Percentiles rank a stretch among this genome's conserved stretches.
These are phyloP conservation scores for Rapana venosa DNA, from an alignment of 2,888 invertebrate genomes.

Conservation along the genomic window DNA sequence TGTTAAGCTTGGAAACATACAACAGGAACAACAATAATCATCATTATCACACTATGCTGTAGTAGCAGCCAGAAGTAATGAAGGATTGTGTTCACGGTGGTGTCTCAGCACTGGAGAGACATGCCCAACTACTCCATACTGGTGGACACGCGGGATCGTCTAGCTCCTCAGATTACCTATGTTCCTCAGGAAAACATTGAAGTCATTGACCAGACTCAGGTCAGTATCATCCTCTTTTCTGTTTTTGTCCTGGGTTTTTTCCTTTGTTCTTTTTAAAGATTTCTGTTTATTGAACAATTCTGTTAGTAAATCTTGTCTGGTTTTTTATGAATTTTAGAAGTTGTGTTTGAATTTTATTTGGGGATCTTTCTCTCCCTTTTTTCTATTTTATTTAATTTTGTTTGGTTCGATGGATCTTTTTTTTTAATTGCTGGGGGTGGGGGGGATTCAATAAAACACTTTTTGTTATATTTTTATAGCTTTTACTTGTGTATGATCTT, in stretches of 20 bases:
- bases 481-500: too few relatives aligned
- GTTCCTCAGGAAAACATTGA: conserved; percentile 79
- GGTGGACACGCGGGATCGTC: conserved; percentile 80
- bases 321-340: not conserved
- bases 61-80: too few relatives aligned
- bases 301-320: not conserved
- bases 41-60: too few relatives aligned
- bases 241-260: not conserved
- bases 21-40: too few relatives aligned
- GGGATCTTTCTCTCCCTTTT: not conserved
- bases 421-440: too few relatives aligned
- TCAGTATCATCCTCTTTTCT: conserved; percentile 51
- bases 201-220: conserved; percentile 71
- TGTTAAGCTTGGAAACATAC: too few relatives aligned
- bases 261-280: not conserved
- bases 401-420: too few relatives aligned
- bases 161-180: conserved; percentile 79
- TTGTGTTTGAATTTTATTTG: too few relatives aligned
- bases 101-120: conserved; percentile 75
- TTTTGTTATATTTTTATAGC: too few relatives aligned
- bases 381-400: not conserved
- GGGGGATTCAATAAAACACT: too few relatives aligned
- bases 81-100: not conserved
- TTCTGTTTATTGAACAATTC: not conserved
- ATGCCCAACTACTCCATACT: conserved; percentile 81